Conservation (phyloP, 2,113 vertebrate genomes). For the Gallinago media region DNA sequence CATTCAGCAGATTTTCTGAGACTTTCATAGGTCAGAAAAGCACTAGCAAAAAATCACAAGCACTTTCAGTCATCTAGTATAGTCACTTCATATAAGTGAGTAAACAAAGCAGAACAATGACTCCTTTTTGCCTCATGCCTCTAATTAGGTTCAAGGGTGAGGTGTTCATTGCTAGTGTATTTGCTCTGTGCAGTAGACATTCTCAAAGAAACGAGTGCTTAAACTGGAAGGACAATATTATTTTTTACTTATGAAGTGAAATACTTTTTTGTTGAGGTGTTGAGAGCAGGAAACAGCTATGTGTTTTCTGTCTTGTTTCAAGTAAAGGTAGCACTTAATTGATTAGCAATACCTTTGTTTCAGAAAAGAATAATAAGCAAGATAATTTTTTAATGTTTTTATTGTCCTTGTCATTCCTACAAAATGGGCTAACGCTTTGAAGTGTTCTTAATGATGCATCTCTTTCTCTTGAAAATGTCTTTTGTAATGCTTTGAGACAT, state of each 20-base stretch:
- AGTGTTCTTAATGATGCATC: not conserved
- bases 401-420: not conserved
- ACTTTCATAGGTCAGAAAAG: not conserved
- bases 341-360: not conserved
- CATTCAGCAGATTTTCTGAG: not conserved
- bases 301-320: not conserved
- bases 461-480: not conserved
- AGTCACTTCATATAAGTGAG: not conserved
- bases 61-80: not conserved
- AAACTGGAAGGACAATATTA: not conserved
- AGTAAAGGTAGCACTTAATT: not conserved
- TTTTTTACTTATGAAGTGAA: not conserved
- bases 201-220: not conserved
- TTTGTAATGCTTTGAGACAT: not conserved
- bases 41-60: not conserved
- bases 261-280: not conserved
- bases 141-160: slow-evolving; percentile 4
- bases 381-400: not conserved
- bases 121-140: not conserved
- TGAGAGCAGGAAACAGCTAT: not conserved
- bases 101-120: slow-evolving; percentile 6
- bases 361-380: not conserved
- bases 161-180: not conserved
- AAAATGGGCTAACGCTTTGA: not conserved
- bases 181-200: not conserved